Conservation (phyloP, 1,140 invertebrate species). For the Apis cerana region DNA sequence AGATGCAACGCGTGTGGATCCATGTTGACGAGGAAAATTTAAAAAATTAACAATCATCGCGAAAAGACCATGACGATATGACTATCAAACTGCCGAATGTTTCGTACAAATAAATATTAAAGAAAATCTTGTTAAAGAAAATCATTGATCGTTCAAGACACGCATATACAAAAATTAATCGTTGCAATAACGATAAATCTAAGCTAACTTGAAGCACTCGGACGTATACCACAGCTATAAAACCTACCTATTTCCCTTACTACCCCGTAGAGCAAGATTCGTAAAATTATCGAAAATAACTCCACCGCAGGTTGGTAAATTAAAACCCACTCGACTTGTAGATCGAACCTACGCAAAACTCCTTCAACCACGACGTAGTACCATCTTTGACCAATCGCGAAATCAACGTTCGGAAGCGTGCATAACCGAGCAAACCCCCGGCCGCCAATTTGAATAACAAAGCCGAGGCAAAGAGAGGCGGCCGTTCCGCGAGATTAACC, state of each 20-base stretch:
- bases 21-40: not conserved
- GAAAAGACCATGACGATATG: not conserved
- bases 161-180: too few relatives aligned
- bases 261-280: too few relatives aligned
- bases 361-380: not conserved
- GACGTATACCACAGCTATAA: too few relatives aligned
- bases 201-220: too few relatives aligned
- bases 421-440: not conserved
- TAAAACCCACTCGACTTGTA: not conserved
- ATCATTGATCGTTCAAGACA: too few relatives aligned
- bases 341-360: not conserved
- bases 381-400: not conserved
- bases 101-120: too few relatives aligned
- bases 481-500: conserved; percentile 4
- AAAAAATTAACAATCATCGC: too few relatives aligned
- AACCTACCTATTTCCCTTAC: too few relatives aligned
- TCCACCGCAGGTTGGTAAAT: not conserved
- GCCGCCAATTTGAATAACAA: conserved; percentile 1
- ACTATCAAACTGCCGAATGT: too few relatives aligned
- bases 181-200: too few relatives aligned
- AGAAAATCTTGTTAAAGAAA: too few relatives aligned
- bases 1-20: not conserved
- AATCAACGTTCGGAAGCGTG: not conserved
- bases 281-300: not conserved
- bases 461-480: not conserved